Conservation (phyloP, 2,888 invertebrate genomes). For the Pheosia tremula region DNA sequence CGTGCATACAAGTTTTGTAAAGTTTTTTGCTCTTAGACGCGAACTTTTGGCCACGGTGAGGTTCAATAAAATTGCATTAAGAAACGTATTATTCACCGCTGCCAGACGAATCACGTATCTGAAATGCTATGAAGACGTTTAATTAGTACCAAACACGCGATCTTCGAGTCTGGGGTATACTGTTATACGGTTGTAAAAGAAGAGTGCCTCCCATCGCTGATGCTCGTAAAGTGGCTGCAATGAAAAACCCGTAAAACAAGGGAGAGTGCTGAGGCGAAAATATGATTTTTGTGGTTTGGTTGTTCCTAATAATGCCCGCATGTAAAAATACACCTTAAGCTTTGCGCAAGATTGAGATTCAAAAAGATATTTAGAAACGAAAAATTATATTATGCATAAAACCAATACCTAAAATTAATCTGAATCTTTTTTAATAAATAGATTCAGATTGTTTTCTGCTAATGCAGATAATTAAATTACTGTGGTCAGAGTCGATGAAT, state of each 20-base stretch:
- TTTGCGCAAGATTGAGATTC: slow-evolving; percentile 18
- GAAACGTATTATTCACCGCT: slow-evolving; percentile 60
- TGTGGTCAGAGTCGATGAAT: no score
- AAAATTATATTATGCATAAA: no score
- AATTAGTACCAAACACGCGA: slow-evolving; percentile 79
- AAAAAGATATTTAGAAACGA: no score
- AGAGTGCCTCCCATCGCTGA: slow-evolving; percentile 67
- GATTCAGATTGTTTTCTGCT: no score
- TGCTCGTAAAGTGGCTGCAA: slow-evolving; percentile 76
- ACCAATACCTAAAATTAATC: no score
- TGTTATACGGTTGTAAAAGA: slow-evolving; percentile 64
- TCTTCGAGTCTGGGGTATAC: slow-evolving; percentile 61
- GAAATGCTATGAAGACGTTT: slow-evolving; percentile 65
- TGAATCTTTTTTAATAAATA: no score
- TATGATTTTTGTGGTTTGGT: slow-evolving; percentile 67
- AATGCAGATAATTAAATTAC: no score
- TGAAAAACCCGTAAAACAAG: slow-evolving; percentile 79
- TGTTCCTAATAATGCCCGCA: slow-evolving; percentile 49
- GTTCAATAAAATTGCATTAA: slow-evolving; percentile 51
- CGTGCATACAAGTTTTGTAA: slow-evolving; percentile 21
- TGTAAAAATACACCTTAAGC: slow-evolving; percentile 35
- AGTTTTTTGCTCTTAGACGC: slow-evolving; percentile 24
- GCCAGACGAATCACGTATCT: slow-evolving; percentile 70
- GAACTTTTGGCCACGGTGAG: slow-evolving; percentile 36
- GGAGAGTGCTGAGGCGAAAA: slow-evolving; percentile 64